Evolutionary conservation across 2,888 invertebrate species (phyloP).

Genomic region (Sycophila texana): DNA sequence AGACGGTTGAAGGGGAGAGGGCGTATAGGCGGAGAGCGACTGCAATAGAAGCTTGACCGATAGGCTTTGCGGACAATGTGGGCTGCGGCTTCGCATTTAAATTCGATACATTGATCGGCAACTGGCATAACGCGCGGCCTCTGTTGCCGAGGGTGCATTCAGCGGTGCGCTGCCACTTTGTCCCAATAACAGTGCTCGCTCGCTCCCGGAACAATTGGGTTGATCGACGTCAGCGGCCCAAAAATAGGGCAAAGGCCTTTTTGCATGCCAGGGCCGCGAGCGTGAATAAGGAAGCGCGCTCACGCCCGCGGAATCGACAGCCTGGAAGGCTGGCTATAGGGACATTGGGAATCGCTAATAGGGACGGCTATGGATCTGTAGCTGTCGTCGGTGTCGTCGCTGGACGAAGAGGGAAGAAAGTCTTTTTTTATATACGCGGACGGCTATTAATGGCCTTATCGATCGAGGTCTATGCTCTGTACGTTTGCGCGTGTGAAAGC

Average conservation of each 20-base stretch:
- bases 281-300: no score
- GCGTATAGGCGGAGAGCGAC: constrained; percentile 35
- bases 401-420: not conserved
- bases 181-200: constrained; percentile 26
- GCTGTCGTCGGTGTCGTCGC: not conserved
- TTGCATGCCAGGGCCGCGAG: not conserved
- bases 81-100: constrained; percentile 49
- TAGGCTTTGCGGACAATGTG: constrained; percentile 55
- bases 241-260: constrained; percentile 1
- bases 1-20: not conserved
- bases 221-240: constrained; percentile 20
- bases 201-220: constrained; percentile 15
- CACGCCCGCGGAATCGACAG: no score
- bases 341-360: not conserved
- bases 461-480: not conserved
- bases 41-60: constrained; percentile 54
- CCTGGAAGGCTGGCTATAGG: no score
- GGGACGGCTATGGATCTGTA: not conserved
- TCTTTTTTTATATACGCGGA: not conserved
- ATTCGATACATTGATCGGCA: constrained; percentile 52
- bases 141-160: constrained; percentile 2
- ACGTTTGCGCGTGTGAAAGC: not conserved
- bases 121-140: constrained; percentile 14
- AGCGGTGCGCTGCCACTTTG: constrained; percentile 18
- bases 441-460: constrained; percentile 6